Conservation (phyloP, 1,140 invertebrate genomes). For the Philotrypesis tridentata region DNA sequence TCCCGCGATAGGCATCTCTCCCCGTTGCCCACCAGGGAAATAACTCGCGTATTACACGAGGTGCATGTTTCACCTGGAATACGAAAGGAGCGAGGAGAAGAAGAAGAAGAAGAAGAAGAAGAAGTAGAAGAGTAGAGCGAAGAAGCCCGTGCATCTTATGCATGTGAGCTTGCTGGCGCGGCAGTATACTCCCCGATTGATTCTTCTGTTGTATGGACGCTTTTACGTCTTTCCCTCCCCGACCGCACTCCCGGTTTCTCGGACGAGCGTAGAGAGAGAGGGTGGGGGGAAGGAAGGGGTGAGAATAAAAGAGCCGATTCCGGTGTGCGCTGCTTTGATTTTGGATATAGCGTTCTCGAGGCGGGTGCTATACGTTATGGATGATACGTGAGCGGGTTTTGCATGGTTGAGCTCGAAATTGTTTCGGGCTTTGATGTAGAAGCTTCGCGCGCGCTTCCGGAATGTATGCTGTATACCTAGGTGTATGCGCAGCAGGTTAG, state of each 20-base stretch:
- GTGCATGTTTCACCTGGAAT: slow-evolving; percentile 3
- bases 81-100: background rate
- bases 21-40: slow-evolving; percentile 41
- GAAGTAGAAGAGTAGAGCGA: background rate
- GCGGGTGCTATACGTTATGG: background rate
- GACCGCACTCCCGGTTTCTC: too few species aligned
- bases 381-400: background rate
- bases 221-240: background rate
- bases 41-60: slow-evolving; percentile 46
- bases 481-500: background rate
- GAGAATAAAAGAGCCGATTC: background rate
- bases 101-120: background rate
- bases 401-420: background rate
- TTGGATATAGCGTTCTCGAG: background rate
- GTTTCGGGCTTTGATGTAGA: background rate
- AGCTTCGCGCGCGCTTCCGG: too few species aligned
- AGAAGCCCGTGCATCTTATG: background rate
- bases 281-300: too few species aligned
- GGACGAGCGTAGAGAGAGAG: too few species aligned
- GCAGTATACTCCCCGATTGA: slow-evolving; percentile 9
- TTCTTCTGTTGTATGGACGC: background rate
- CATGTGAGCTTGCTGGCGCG: background rate
- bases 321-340: slow-evolving; percentile 18
- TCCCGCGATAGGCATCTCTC: background rate
- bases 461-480: too few species aligned